These are phyloP conservation scores for Pseudomyrmex gracilis DNA, from an alignment of 1,140 invertebrate genomes.

Conservation along the genomic window DNA sequence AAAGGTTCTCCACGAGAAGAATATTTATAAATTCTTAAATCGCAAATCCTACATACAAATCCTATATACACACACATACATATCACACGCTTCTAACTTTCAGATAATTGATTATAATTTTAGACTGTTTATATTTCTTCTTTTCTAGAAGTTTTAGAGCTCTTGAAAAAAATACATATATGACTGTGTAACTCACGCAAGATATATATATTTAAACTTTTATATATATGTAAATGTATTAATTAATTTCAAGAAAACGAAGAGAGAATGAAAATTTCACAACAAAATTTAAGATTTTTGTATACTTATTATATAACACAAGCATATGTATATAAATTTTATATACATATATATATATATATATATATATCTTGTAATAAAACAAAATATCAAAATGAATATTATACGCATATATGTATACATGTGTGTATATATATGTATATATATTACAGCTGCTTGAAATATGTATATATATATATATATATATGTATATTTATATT, in stretches of 20 bases:
- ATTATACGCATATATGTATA: background rate
- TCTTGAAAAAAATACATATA: conserved; percentile 28
- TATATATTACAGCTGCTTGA: background rate
- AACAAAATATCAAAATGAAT: background rate
- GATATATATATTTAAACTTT: too few species aligned
- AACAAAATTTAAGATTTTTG: too few species aligned
- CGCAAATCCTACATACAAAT: background rate
- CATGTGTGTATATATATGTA: background rate
- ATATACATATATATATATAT: background rate
- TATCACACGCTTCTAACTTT: too few species aligned
- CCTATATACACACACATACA: background rate
- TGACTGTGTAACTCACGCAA: background rate
- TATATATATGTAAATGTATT: too few species aligned
- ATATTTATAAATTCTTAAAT: conserved; percentile 26
- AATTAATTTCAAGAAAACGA: too few species aligned
- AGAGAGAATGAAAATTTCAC: too few species aligned
- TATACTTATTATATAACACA: too few species aligned
- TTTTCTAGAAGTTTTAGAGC: background rate
- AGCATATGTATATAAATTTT: too few species aligned
- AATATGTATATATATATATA: background rate
- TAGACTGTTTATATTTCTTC: background rate
- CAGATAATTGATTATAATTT: background rate
- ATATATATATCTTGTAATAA: background rate
- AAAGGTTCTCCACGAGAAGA: background rate
- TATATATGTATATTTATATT: background rate